phyloP scores from a whole-genome alignment of 2,113 vertebrate species.

The Acrocephalus kingi region DNA sequence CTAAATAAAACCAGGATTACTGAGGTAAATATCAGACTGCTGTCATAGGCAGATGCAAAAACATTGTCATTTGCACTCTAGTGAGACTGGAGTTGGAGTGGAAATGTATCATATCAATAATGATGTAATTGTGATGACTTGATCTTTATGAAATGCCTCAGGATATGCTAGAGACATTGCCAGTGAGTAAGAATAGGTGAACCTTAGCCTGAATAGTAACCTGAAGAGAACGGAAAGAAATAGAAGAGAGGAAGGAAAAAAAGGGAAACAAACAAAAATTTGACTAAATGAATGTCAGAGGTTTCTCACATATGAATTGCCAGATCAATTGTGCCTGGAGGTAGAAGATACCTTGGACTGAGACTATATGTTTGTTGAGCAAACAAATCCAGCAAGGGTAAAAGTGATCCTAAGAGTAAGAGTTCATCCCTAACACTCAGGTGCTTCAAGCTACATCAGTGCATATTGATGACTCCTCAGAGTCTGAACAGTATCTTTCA shows the following conservation, averaged over 20 bases:
- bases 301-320: neutral
- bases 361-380: neutral
- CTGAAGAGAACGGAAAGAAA: neutral
- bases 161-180: neutral
- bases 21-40: neutral
- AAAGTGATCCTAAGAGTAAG: neutral
- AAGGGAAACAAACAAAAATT: neutral
- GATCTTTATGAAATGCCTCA: neutral
- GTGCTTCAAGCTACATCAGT: neutral
- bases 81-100: neutral
- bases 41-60: neutral
- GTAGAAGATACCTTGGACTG: neutral
- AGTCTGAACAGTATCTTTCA: neutral
- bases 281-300: neutral
- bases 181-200: neutral
- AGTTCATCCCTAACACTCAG: neutral
- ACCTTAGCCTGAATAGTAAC: neutral
- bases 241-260: neutral
- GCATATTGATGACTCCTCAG: neutral
- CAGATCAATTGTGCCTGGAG: neutral
- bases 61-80: neutral
- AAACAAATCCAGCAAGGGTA: neutral
- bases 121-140: neutral
- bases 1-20: neutral
- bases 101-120: neutral